Evolutionary conservation across 2,113 vertebrate genomes (phyloP).

Genomic region (Phrynosoma platyrhinos): DNA sequence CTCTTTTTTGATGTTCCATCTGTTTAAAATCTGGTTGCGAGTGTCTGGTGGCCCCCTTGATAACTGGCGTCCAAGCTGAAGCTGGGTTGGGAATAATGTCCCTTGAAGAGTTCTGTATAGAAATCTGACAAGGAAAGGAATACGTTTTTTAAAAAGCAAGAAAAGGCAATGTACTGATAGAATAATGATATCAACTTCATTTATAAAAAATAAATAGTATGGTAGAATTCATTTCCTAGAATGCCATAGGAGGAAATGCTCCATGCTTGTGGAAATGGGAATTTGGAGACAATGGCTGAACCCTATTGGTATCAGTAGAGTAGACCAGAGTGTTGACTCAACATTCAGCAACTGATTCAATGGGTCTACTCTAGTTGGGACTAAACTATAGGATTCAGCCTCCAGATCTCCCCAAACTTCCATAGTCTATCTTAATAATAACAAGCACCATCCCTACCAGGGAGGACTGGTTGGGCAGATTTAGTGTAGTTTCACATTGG

Average conservation of each 20-base stretch:
- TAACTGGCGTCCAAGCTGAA: constrained; percentile 89
- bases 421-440: neutral
- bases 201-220: neutral
- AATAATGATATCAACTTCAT: neutral
- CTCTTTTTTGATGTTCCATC: constrained; percentile 50
- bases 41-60: constrained; percentile 76
- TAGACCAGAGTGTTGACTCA: too few species aligned
- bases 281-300: neutral
- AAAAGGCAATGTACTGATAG: constrained; percentile 33
- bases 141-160: neutral
- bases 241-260: neutral
- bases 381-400: too few species aligned
- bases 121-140: constrained; percentile 80
- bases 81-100: constrained; percentile 87
- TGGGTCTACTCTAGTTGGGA: too few species aligned
- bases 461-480: too few species aligned
- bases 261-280: neutral
- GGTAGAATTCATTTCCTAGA: neutral
- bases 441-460: neutral
- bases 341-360: too few species aligned
- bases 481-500: too few species aligned
- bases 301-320: too few species aligned
- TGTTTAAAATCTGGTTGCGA: constrained; percentile 73
- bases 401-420: too few species aligned
- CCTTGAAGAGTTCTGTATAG: constrained; percentile 92